Evolutionary conservation across 2,113 vertebrate genomes (phyloP).

Genomic region (Hyaena hyaena): DNA sequence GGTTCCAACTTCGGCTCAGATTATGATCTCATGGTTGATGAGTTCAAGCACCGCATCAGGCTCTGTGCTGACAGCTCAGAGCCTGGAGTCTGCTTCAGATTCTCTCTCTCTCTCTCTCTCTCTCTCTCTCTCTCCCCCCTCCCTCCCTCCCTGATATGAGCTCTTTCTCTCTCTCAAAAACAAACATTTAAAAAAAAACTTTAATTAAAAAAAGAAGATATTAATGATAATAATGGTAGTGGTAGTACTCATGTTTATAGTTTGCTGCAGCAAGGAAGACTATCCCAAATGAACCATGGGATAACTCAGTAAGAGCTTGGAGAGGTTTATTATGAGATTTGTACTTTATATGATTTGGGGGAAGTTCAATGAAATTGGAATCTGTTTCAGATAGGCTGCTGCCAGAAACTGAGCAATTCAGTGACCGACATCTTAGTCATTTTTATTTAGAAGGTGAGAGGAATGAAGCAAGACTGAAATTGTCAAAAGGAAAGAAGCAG

Average conservation of each 20-base stretch:
- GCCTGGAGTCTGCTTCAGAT: no score
- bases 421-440: neutral
- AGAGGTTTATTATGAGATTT: neutral
- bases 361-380: neutral
- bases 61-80: no score
- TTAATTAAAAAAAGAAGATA: neutral
- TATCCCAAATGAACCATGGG: neutral
- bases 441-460: neutral
- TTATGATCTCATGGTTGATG: no score
- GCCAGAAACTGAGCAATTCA: neutral
- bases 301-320: neutral
- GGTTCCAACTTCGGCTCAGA: no score
- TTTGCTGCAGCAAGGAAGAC: neutral
- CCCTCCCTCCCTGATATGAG: no score
- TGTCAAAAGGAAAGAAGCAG: neutral
- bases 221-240: neutral
- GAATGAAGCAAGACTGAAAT: neutral
- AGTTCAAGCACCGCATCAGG: no score
- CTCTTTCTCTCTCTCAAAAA: no score
- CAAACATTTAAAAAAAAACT: no score
- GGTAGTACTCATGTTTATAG: neutral
- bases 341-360: neutral
- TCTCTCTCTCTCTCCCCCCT: no score
- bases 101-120: no score
- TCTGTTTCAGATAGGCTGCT: neutral